Evolutionary conservation across 2,113 vertebrate genomes (phyloP), one percentile per base, ranked within the genome.

Genomic region (Sorex araneus): DNA sequence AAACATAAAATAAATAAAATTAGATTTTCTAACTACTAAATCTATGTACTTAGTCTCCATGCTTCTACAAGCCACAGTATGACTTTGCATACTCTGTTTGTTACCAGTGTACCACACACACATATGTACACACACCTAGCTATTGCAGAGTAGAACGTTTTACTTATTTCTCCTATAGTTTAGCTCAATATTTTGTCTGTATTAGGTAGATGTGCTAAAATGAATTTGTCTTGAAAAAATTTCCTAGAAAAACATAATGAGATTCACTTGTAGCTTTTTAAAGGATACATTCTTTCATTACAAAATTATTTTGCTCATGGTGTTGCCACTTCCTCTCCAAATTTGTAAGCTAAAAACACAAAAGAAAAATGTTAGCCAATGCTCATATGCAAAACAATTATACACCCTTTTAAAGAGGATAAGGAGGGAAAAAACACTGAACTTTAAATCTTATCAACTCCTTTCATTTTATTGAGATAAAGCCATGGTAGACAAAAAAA

Each of bases 251-350:
- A 71, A 57, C 84, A 73, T 7, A 30, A 57, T 71, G 45, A 83
- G 78, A 0, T 69, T 89, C 77, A 84, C 92, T 94, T 96, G 34
- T 88, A 92, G 23, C 43, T 91, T 95, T 97, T 97, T 96, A 97
- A 98, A 99, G 99, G 99, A 99, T 99, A 99, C 99, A 99, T 94
- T 99, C 99, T 97, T 99, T 99, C 99, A 99, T 99, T 73, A 99
- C 98, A 94, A 99, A 99, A 97, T 99, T 99, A 98, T 99, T 99
- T 98, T 99, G 99, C 91, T 99, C 99, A 95, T 98, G 97, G 93
- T 99, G 99, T 90, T 99, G 99, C 99, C 99, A 99, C 92, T 99
- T 99, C 97, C 98, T 98, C 96, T 99, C 99, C 98, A 99, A 97
- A 98, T 99, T 99, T 84, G 98, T 98, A 95, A 99, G 98, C 99